Evolutionary conservation across 2,888 invertebrate genomes (phyloP).

Genomic region (Drosophila rubida): DNA sequence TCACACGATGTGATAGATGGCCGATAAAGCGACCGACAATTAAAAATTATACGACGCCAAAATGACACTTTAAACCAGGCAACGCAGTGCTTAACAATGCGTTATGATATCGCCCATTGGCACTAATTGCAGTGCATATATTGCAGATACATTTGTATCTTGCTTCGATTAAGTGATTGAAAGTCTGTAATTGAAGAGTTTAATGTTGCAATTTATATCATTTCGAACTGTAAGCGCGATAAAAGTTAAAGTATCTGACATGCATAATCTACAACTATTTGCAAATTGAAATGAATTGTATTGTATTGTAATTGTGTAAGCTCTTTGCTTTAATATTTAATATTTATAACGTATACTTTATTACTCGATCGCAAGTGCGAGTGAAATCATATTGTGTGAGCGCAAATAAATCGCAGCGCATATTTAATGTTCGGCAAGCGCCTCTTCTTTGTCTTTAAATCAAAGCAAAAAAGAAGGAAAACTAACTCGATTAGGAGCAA

Average conservation of each 20-base stretch:
- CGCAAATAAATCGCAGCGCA: not conserved
- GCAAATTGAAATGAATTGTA: too few species aligned
- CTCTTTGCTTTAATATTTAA: too few species aligned
- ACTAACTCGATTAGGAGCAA: not conserved
- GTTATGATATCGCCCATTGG: not conserved
- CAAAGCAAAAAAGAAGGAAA: not conserved
- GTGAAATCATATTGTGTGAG: too few species aligned
- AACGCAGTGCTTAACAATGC: not conserved
- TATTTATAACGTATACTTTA: too few species aligned
- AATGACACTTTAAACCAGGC: conserved; percentile 2
- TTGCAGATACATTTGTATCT: not conserved
- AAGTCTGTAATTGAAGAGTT: too few species aligned
- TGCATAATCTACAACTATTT: too few species aligned
- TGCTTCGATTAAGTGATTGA: not conserved
- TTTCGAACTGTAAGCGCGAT: too few species aligned
- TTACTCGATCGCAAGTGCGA: too few species aligned
- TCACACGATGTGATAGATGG: conserved; percentile 36
- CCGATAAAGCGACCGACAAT: conserved; percentile 31
- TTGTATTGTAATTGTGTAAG: too few species aligned
- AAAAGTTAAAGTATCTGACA: too few species aligned
- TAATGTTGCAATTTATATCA: too few species aligned
- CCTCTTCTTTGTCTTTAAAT: not conserved
- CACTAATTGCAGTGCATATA: not conserved
- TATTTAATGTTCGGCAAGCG: not conserved
- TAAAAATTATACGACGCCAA: conserved; percentile 3